Conservation (phyloP, 2,888 invertebrate species). For the Phengaris alcon region DNA sequence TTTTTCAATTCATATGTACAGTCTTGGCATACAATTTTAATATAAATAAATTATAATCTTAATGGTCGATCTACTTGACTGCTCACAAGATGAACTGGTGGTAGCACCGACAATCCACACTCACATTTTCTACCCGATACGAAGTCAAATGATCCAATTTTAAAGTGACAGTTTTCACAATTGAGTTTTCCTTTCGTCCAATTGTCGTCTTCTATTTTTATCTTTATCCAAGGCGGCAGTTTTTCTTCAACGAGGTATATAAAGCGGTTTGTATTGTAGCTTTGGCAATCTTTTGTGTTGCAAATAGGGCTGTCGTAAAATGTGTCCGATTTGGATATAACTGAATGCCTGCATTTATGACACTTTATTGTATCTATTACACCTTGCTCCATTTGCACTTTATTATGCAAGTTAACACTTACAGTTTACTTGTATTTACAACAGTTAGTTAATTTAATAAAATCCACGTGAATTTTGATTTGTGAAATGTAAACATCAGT, state of each 20-base stretch:
- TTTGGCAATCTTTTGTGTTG: constrained; percentile 49
- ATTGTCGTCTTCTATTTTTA: constrained; percentile 72
- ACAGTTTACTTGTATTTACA: background rate
- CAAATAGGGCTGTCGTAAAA: constrained; percentile 44
- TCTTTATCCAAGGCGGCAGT: constrained; percentile 78
- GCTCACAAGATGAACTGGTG: constrained; percentile 80
- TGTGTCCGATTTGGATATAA: constrained; percentile 50
- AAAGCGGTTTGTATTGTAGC: constrained; percentile 56
- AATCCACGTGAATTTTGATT: background rate
- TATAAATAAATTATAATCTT: constrained; percentile 11
- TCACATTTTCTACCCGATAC: constrained; percentile 81
- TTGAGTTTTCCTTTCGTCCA: constrained; percentile 85
- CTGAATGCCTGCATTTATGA: constrained; percentile 66
- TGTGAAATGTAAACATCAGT: background rate
- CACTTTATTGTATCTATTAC: constrained; percentile 54
- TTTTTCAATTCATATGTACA: background rate
- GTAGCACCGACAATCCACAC: constrained; percentile 76
- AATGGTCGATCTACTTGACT: constrained; percentile 81
- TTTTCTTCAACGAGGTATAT: constrained; percentile 78
- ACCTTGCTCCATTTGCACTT: constrained; percentile 19
- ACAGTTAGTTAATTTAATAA: background rate
- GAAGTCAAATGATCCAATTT: constrained; percentile 84
- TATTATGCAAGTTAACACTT: background rate
- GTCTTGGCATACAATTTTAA: background rate
- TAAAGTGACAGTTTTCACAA: constrained; percentile 80